phyloP scores from a whole-genome alignment of 2,113 vertebrate species.

The Myrmecophaga tridactyla region DNA sequence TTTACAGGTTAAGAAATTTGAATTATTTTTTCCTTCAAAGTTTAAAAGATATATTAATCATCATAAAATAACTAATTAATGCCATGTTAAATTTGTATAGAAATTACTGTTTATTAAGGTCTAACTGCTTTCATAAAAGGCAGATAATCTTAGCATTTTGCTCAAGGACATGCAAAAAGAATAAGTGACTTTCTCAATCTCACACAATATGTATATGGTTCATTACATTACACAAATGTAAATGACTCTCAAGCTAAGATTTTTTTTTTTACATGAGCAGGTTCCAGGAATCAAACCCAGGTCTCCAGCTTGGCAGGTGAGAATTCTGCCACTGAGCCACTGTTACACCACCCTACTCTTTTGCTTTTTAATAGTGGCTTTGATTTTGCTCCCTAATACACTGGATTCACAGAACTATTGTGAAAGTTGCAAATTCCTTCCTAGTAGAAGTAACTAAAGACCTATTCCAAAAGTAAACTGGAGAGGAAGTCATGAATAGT shows the following conservation, averaged over 20 bases:
- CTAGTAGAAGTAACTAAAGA: background rate
- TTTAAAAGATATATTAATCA: background rate
- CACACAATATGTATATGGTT: background rate
- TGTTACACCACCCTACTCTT: too few relatives aligned
- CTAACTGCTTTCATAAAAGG: background rate
- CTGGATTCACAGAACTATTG: background rate
- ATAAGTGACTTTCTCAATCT: background rate
- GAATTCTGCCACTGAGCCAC: too few relatives aligned
- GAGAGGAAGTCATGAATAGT: background rate
- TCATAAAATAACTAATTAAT: background rate
- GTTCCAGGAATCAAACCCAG: too few relatives aligned
- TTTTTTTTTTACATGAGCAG: too few relatives aligned
- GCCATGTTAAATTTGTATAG: background rate
- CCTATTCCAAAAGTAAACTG: background rate
- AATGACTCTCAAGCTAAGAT: background rate
- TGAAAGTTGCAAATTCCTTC: background rate
- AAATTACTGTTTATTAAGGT: background rate
- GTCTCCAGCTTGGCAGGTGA: too few relatives aligned
- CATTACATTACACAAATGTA: background rate
- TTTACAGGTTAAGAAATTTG: background rate
- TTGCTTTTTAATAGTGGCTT: background rate
- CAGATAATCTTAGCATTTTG: background rate
- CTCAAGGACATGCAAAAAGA: background rate
- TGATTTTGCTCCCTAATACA: background rate
- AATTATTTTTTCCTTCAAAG: constrained; percentile 6